Evolutionary conservation across 2,113 vertebrate genomes (phyloP).

Genomic region (Ceyx cyanopectus): DNA sequence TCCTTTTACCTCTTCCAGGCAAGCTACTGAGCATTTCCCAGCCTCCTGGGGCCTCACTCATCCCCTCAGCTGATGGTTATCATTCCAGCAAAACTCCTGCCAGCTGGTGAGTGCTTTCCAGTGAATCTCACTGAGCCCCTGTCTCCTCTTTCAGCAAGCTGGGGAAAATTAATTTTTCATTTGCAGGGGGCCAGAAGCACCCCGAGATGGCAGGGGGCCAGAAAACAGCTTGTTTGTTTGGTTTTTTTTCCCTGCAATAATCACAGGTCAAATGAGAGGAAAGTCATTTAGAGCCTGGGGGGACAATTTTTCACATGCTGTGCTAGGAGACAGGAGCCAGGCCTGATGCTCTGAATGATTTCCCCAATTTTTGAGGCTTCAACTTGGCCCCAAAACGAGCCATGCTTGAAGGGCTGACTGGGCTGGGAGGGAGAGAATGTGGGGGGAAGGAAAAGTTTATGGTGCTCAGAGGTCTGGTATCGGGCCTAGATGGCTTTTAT

Average conservation of each 20-base stretch:
- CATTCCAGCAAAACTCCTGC: neutral
- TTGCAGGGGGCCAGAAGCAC: neutral
- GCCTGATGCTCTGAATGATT: neutral
- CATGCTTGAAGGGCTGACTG: fast-evolving
- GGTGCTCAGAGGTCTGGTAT: neutral
- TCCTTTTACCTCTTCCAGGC: neutral
- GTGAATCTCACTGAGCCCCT: neutral
- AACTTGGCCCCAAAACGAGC: neutral
- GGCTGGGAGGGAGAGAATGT: neutral
- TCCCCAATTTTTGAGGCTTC: neutral
- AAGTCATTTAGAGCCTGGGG: neutral
- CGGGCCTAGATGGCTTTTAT: slow-evolving; percentile 22
- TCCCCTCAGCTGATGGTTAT: neutral
- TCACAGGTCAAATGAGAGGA: neutral
- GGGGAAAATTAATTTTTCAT: slow-evolving; percentile 42
- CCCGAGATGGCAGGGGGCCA: neutral
- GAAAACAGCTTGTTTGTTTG: neutral
- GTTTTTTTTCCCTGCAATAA: neutral
- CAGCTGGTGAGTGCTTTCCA: fast-evolving
- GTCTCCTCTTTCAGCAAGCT: neutral
- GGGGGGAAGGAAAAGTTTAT: neutral
- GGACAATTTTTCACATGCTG: fast-evolving
- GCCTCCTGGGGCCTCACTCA: neutral
- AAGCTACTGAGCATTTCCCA: neutral
- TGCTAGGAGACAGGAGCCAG: neutral